phyloP scores from a whole-genome alignment of 1,140 invertebrate species.

The Stegodyphus dumicola region DNA sequence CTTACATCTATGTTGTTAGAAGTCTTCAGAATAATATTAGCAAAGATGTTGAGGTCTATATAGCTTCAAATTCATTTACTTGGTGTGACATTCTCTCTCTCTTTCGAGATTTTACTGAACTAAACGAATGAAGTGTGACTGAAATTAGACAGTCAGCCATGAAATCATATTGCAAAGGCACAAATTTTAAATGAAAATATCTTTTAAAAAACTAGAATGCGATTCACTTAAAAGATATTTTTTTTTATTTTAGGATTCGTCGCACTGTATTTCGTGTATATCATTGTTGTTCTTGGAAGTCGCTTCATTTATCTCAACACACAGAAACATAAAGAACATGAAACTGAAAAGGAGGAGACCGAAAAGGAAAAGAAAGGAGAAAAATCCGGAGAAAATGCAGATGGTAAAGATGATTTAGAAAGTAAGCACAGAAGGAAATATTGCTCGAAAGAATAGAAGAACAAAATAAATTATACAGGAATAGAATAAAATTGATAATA shows the following conservation, averaged over 20 bases:
- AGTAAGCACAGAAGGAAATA: conserved; percentile 1
- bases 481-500: no score
- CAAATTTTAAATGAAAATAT: background rate
- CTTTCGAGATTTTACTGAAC: no score
- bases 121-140: no score
- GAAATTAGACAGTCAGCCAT: no score
- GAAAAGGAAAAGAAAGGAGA: conserved; percentile 21
- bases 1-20: no score
- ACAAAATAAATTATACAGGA: no score
- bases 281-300: conserved; percentile 73
- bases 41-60: no score
- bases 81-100: no score
- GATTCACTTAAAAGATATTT: background rate
- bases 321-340: conserved; percentile 54
- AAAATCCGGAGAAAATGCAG: background rate
- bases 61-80: no score
- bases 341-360: background rate
- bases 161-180: background rate
- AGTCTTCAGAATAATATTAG: no score
- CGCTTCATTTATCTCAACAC: conserved; percentile 64
- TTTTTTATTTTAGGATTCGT: conserved; percentile 71
- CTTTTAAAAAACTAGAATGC: background rate
- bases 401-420: background rate
- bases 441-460: no score
- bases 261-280: conserved; percentile 73